Evolutionary conservation across 2,888 invertebrate genomes (phyloP), one percentile per base, ranked within the genome.

Genomic region (Drosophila nigricruria): DNA sequence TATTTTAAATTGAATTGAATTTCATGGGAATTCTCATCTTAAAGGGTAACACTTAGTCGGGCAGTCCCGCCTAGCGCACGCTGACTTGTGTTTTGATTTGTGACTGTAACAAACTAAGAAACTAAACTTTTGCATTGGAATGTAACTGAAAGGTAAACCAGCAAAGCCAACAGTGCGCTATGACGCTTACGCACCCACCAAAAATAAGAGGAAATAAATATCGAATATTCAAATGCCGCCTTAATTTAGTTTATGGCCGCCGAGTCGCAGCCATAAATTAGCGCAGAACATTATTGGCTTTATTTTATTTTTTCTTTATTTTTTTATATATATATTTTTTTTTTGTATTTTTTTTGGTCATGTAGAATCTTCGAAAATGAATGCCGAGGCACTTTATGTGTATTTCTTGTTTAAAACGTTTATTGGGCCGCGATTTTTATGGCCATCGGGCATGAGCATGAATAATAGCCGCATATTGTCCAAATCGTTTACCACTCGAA

Each of bases 401-500:
- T 76, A 60, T 63, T 64, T 79, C 60, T 63, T 54, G 63, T 49
- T 30, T 14, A 70, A 70, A 79, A 64, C 70, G 67, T 70, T 82
- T 73, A 63, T 72, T 85, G 79, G 74, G 72, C 54, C 65, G 47
- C 66, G 58, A 49, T 45, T 71, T 71, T 86, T 76, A 79, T 78
- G 78, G 77, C 80, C 71, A 62, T 38, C 43, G 72, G 83, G 81
- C 61, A 60, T 63, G 53, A 63, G 70, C 68, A 63, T 82, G 79
- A 82, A 82, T 83, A 82, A 82, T 87, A 81, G 79, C 79, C 67
- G 62, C 71, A 70, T 83, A 86, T 83, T 82, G 82, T 86, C 81
- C 87, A 74, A 78, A 81, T 53, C 70, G 70, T 66, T 79, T 79
- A 72, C 79, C 78, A 63, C 70, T 62, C 43, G 49, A 67, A 77